These are phyloP conservation scores for Lophius americanus DNA, from an alignment of 2,797 vertebrate species.

Conservation along the genomic window DNA sequence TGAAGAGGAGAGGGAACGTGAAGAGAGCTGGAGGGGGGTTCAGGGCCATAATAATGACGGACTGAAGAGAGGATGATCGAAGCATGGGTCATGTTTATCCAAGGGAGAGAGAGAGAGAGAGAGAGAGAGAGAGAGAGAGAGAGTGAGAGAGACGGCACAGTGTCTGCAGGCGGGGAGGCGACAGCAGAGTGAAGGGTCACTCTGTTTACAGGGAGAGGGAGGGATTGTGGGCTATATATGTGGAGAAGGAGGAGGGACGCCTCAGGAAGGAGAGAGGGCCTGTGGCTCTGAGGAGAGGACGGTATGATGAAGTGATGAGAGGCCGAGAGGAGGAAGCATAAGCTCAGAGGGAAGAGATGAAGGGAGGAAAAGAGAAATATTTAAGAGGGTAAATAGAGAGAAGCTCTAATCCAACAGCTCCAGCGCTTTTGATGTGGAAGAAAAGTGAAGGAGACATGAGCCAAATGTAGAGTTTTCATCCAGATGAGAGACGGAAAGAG, in stretches of 20 bases:
- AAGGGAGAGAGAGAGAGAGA: conserved; percentile 60
- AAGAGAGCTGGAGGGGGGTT: conserved; percentile 55
- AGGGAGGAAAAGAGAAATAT: conserved; percentile 10
- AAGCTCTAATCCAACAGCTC: conserved; percentile 33
- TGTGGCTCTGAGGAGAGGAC: conserved; percentile 49
- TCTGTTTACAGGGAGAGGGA: conserved; percentile 57
- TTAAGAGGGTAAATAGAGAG: conserved; percentile 15
- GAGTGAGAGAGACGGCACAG: conserved; percentile 47
- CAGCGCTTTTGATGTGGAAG: conserved; percentile 35
- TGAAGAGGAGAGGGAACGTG: conserved; percentile 19
- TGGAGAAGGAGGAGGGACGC: conserved; percentile 60
- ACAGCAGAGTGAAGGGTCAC: conserved; percentile 69
- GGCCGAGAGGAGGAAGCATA: conserved; percentile 29
- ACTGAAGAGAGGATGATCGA: conserved; percentile 76
- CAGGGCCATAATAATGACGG: conserved; percentile 73
- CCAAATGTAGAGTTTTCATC: conserved; percentile 24
- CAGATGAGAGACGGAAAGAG: conserved; percentile 26
- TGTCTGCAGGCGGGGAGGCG: conserved; percentile 48
- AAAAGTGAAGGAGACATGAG: conserved; percentile 27
- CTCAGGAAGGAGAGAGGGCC: conserved; percentile 52
- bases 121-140: conserved; percentile 52
- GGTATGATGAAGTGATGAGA: conserved; percentile 54
- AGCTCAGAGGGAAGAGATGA: conserved; percentile 16
- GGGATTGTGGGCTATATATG: conserved; percentile 70
- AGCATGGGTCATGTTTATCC: conserved; percentile 74